Evolutionary conservation across 2,888 invertebrate genomes (phyloP).

Genomic region (Iselma pallidipennis): DNA sequence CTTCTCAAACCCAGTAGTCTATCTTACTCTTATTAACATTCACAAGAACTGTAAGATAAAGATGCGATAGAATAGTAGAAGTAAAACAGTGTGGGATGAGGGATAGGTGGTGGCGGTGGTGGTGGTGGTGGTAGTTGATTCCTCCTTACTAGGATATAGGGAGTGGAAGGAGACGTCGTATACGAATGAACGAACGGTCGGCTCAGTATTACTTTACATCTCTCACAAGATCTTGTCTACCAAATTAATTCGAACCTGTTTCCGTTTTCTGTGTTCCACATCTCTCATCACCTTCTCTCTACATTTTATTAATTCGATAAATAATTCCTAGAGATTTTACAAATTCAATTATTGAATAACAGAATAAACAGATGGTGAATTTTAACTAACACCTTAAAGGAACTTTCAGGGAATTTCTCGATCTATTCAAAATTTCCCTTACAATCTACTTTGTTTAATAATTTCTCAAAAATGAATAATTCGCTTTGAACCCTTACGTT

Average conservation of each 20-base stretch:
- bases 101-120: neutral
- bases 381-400: too few relatives aligned
- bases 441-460: too few relatives aligned
- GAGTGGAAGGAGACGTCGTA: too few relatives aligned
- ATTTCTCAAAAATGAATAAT: neutral
- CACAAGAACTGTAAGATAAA: neutral
- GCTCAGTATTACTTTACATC: constrained; percentile 38
- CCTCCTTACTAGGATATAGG: neutral
- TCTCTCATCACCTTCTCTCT: constrained; percentile 5
- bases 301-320: neutral
- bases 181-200: neutral
- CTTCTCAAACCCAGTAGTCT: neutral
- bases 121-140: neutral
- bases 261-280: constrained; percentile 31
- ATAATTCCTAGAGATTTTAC: neutral
- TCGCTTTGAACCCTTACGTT: neutral
- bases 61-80: neutral
- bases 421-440: too few relatives aligned
- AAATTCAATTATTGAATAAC: neutral
- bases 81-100: too few relatives aligned
- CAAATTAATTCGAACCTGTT: constrained; percentile 37
- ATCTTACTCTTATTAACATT: neutral
- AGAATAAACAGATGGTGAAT: too few relatives aligned
- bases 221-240: constrained; percentile 24
- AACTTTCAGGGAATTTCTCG: too few relatives aligned